Evolutionary conservation across 2,888 invertebrate genomes (phyloP).

Genomic region (Cistogaster globosa): DNA sequence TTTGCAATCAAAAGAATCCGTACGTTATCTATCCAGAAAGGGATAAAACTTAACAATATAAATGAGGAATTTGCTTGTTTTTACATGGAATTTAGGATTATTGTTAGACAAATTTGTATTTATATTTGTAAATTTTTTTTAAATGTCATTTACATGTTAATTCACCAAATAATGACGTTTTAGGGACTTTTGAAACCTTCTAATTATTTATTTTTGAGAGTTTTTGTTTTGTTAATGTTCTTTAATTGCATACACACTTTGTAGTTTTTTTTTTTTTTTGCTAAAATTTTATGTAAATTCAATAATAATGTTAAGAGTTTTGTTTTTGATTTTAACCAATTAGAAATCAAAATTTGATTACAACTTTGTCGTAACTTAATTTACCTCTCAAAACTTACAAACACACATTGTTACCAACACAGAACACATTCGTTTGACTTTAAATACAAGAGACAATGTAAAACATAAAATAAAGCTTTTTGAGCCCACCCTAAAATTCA

Average conservation of each 20-base stretch:
- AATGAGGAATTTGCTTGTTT: too few species aligned
- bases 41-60: too few species aligned
- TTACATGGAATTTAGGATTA: too few species aligned
- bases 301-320: constrained; percentile 58
- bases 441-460: constrained; percentile 36
- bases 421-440: constrained; percentile 24
- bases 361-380: constrained; percentile 73
- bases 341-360: constrained; percentile 79
- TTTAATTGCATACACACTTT: background rate
- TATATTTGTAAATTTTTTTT: too few species aligned
- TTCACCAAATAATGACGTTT: too few species aligned
- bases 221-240: background rate
- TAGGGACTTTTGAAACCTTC: too few species aligned
- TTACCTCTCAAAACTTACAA: background rate
- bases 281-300: constrained; percentile 56
- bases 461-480: constrained; percentile 30
- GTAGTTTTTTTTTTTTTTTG: background rate
- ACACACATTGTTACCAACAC: background rate
- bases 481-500: background rate
- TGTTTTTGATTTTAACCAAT: constrained; percentile 79
- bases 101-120: too few species aligned
- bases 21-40: too few species aligned
- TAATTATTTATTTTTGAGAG: background rate
- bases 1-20: too few species aligned
- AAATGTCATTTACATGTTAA: too few species aligned